Evolutionary conservation across 2,113 vertebrate species (phyloP).

Genomic region (Poeciliopsis turrubarensis): DNA sequence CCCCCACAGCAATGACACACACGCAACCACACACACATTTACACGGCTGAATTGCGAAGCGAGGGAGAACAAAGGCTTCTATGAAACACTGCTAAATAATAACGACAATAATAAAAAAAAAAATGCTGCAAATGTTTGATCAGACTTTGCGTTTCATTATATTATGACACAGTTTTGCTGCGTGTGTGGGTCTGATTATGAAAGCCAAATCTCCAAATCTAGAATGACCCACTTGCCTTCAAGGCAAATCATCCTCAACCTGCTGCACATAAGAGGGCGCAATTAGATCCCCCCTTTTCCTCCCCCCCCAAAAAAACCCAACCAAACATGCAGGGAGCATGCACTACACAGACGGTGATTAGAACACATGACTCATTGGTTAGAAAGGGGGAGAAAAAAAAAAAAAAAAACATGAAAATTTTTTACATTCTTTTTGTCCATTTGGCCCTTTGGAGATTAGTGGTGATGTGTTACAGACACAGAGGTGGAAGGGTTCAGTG

Average conservation of each 20-base stretch:
- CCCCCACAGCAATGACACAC: constrained; percentile 54
- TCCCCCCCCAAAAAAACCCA: background rate
- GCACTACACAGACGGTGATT: background rate
- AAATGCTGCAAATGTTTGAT: background rate
- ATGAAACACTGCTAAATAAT: background rate
- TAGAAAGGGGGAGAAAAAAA: background rate
- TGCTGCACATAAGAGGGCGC: background rate
- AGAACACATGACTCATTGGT: constrained; percentile 25
- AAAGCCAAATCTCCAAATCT: background rate
- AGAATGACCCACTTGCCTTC: background rate
- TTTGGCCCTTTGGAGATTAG: background rate
- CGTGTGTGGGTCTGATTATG: background rate
- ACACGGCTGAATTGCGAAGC: constrained; percentile 27
- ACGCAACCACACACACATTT: constrained; percentile 15
- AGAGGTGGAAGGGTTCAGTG: constrained; percentile 4
- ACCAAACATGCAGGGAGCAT: background rate
- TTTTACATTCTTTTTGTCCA: constrained; percentile 9
- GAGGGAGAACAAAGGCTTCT: background rate
- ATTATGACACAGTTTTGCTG: background rate
- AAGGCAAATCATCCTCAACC: background rate
- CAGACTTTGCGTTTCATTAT: constrained; percentile 12
- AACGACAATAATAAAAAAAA: background rate
- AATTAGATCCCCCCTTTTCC: background rate
- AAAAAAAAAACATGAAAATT: constrained; percentile 20
- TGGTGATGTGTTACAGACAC: constrained; percentile 32